phyloP scores from a whole-genome alignment of 2,888 invertebrate species.

The Marronus borbonicus region DNA sequence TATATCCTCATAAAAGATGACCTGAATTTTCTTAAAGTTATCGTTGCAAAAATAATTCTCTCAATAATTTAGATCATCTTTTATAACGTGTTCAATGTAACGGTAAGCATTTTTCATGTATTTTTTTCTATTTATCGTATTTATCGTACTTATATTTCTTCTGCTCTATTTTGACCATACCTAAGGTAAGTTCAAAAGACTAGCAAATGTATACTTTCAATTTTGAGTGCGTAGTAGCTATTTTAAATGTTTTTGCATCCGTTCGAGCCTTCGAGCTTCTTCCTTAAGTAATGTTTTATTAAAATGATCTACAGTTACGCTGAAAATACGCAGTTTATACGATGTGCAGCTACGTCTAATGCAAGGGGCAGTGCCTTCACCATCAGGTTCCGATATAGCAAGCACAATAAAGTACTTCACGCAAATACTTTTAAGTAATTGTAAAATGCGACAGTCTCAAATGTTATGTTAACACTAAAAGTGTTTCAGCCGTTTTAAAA shows the following conservation, averaged over 20 bases:
- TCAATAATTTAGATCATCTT: no score
- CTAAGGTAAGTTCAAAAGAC: no score
- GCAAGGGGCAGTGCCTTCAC: slow-evolving; percentile 92
- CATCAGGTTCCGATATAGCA: slow-evolving; percentile 96
- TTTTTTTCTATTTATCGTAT: no score
- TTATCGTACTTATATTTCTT: no score
- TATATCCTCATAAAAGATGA: no score
- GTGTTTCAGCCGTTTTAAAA: slow-evolving; percentile 87
- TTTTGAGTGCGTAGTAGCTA: background rate
- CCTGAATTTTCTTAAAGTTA: no score
- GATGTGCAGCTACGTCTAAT: slow-evolving; percentile 95
- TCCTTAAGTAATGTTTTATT: background rate
- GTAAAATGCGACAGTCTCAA: background rate
- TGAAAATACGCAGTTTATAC: slow-evolving; percentile 96
- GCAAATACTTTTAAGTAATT: slow-evolving; percentile 93
- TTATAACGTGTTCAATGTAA: no score
- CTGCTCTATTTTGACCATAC: no score
- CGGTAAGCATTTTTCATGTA: no score
- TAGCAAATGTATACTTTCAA: slow-evolving; percentile 6
- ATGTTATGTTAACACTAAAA: slow-evolving; percentile 4
- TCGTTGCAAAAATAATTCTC: no score
- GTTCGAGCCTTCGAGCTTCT: background rate
- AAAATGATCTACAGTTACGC: slow-evolving; percentile 82
- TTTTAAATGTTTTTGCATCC: slow-evolving; percentile 8
- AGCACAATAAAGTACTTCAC: slow-evolving; percentile 99